Evolutionary conservation across 2,888 invertebrate species (phyloP), one percentile per base, ranked within the genome.

Genomic region (Epinotia demarniana): DNA sequence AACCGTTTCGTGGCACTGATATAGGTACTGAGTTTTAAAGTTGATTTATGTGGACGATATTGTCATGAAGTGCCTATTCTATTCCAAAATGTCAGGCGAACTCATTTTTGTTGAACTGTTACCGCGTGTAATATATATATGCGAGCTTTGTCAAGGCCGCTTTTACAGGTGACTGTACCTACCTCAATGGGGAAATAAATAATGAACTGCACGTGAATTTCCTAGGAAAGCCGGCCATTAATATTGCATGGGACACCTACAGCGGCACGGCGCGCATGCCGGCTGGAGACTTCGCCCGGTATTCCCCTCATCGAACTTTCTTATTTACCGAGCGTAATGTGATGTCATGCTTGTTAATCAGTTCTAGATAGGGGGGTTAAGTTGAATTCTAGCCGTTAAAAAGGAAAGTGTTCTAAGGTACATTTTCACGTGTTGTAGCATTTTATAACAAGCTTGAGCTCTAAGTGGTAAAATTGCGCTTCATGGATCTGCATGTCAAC

Each of bases 191-290:
- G 19, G 39, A 69, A 64, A 68, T 66, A 67, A 80, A 81, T 82
- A 82, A 86, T 84, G 85, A 85, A 85, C 82, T 82, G 85, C 78
- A 80, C 77, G 78, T 80, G 76, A 83, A 86, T 87, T 87, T 83
- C 87, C 86, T 82, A 73, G 81, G 82, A 80, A 80, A 79, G 80
- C 80, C 77, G 78, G 78, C 76, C 84, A 88, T 91, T 84, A 89
- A 89, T 89, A 89, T 87, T 87, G 84, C 86, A 87, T 85, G 75
- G 77, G 75, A 73, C 77, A 79, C 82, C 85, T 85, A 82, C 27
- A 39, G 80, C 80, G 79, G 76, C 79, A 78, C 78, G 74, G 76
- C 6, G 64, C 23, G 70, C 70, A 58, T 69, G 57, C 55, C 43
- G 61, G 18, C 46, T 19, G 33, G 19, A 9, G 19, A 61, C 55